Base-by-base conservation (phyloP, 2,113 vertebrate species). In the Alethe diademata region DNA sequence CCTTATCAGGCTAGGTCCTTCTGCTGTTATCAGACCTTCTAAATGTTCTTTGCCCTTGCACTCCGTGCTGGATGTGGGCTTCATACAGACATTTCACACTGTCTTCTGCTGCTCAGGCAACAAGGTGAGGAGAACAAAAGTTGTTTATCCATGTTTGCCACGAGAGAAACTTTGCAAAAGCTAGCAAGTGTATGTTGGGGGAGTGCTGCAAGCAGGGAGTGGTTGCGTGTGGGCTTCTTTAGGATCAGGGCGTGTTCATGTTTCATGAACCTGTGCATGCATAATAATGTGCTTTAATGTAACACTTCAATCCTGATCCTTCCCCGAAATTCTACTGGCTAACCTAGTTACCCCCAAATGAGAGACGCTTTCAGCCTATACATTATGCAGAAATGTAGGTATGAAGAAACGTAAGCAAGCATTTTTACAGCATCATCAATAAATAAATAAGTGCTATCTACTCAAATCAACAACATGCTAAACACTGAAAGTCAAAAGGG, bases 341-440 rank as follows among this genome's bases (percentile, higher is more conserved):
- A 71, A 72, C 86, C 81, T 66, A 54, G 78, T 94, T 93, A 90
- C 75, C 78, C 71, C 51, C 29, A 89, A 92, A 90, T 47, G 50
- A 93, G 83, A 79, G 70, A 82, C 48, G 43, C 79, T 60, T 94
- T 83, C 79, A 76, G 67, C 71, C 43, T 29, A 81, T 88, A 51
- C 61, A 91, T 96, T 95, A 93, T 75, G 93, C 79, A 97, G 79
- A 71, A 83, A 85, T 58, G 73, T 28, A 85, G 60, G 53, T 87
- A 62, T 36, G 57, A 86, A 82, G 70, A 85, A 97, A 93, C 2
- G 6, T 31, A 87, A 81, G 53, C 79, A 91, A 95, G 90, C 38
- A 35, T 86, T 97, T 95, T 92, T 94, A 93, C 67, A 66, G 47
- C 78, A 53, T 90, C 92, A 96, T 94, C 95, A 93, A 66, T 78